A percentile compares a stretch with the other conserved stretches of the same genome.
These are phyloP conservation scores for Montipora efflorescens DNA, from an alignment of 64 coral and sea anemone species.

Conservation along the genomic window DNA sequence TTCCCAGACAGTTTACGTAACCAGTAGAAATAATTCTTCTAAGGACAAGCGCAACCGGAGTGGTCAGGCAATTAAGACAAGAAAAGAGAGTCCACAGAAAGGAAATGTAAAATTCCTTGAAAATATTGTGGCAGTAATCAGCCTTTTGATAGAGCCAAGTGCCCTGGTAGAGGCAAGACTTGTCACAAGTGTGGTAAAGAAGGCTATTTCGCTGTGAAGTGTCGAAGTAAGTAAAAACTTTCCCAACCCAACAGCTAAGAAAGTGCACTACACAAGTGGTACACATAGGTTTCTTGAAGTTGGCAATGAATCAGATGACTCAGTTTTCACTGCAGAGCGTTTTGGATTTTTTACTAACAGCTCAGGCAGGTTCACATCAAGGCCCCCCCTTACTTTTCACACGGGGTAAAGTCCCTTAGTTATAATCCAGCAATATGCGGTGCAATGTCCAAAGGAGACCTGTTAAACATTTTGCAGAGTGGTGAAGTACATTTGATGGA, in stretches of 20 bases:
- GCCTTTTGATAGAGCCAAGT: not conserved
- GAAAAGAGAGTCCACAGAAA: not conserved
- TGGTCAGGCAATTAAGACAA: not conserved
- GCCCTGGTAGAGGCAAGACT: not conserved
- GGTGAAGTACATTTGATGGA: conserved; percentile 2
- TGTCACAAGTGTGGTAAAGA: conserved; percentile 3
- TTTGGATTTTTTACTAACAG: conserved; percentile 22
- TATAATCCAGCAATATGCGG: not conserved
- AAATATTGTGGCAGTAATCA: conserved; percentile 5
- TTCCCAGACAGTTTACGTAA: not conserved
- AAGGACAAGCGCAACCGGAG: not conserved
- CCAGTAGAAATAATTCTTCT: not conserved
- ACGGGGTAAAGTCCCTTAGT: not conserved
- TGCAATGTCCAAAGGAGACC: conserved; percentile 3
- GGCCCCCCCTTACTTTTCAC: not conserved
- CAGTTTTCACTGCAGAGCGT: not conserved
- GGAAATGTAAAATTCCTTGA: not conserved
- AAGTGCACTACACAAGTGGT: not conserved
- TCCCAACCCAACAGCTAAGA: not conserved
- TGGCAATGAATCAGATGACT: conserved; percentile 5
- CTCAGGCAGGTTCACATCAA: not conserved
- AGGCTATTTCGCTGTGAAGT: not conserved
- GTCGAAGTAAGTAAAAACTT: not conserved
- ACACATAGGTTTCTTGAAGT: no score
- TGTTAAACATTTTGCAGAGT: conserved; percentile 1